phyloP scores from a whole-genome alignment of 2,113 vertebrate genomes.

The Nothoprocta pentlandii region DNA sequence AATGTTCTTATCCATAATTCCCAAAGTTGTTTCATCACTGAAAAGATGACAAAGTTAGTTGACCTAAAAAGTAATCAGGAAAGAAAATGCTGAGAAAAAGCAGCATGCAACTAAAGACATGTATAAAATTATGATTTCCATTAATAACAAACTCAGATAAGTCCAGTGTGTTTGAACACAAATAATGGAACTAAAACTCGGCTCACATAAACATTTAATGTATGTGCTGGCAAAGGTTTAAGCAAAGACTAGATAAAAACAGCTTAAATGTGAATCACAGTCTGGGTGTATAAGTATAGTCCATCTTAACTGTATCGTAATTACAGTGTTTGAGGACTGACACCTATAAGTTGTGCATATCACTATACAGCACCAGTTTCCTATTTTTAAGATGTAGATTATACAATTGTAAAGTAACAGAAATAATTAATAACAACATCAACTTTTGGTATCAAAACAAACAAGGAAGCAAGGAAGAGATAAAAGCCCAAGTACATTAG shows the following conservation, averaged over 20 bases:
- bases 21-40: slow-evolving; percentile 91
- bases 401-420: background rate
- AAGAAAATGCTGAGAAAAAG: slow-evolving; percentile 19
- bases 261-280: background rate
- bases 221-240: background rate
- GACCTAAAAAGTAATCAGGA: slow-evolving; percentile 70
- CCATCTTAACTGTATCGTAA: background rate
- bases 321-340: background rate
- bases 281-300: background rate
- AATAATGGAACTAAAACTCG: background rate
- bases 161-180: background rate
- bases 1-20: slow-evolving; percentile 96
- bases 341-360: background rate
- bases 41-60: slow-evolving; percentile 68
- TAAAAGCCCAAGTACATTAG: background rate
- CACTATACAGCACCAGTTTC: background rate
- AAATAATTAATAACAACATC: background rate
- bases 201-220: background rate
- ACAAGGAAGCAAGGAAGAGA: background rate
- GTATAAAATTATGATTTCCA: background rate
- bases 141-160: background rate
- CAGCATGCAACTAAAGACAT: background rate
- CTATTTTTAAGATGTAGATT: background rate
- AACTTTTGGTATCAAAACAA: background rate
- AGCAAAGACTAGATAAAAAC: slow-evolving; percentile 2